Percentiles rank a stretch among this genome's conserved stretches.
phyloP scores from a whole-genome alignment of 2,113 vertebrate genomes.

The Chascanopsetta lugubris region DNA sequence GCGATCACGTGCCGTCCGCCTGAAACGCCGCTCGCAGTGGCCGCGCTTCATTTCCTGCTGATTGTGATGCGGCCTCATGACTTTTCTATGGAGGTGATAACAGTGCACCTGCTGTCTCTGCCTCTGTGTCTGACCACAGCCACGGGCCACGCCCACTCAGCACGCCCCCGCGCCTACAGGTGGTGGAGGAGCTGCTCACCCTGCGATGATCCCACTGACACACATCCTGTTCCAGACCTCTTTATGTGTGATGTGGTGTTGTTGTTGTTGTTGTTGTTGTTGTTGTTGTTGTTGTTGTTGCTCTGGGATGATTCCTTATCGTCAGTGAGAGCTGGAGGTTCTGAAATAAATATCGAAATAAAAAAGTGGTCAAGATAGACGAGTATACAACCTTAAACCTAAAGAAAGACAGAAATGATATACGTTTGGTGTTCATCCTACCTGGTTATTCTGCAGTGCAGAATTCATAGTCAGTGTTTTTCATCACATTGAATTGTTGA shows the following conservation, averaged over 20 bases:
- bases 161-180: constrained; percentile 59
- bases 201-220: constrained; percentile 38
- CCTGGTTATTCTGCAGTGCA: too few relatives aligned
- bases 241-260: background rate
- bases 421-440: too few relatives aligned
- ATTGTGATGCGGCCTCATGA: constrained; percentile 71
- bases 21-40: constrained; percentile 50
- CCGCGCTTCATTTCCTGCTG: constrained; percentile 68
- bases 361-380: too few relatives aligned
- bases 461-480: too few relatives aligned
- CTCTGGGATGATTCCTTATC: too few relatives aligned
- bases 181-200: constrained; percentile 55
- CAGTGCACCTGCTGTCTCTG: constrained; percentile 74
- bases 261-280: too few relatives aligned
- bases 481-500: too few relatives aligned
- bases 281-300: too few relatives aligned
- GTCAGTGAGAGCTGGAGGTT: too few relatives aligned
- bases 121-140: constrained; percentile 70
- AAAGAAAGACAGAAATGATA: too few relatives aligned
- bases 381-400: too few relatives aligned
- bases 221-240: background rate
- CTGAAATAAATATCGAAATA: too few relatives aligned
- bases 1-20: constrained; percentile 43
- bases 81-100: constrained; percentile 75
- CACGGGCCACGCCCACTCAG: constrained; percentile 47